Conservation (phyloP, 2,113 vertebrate species). For the Thamnophis sirtalis region DNA sequence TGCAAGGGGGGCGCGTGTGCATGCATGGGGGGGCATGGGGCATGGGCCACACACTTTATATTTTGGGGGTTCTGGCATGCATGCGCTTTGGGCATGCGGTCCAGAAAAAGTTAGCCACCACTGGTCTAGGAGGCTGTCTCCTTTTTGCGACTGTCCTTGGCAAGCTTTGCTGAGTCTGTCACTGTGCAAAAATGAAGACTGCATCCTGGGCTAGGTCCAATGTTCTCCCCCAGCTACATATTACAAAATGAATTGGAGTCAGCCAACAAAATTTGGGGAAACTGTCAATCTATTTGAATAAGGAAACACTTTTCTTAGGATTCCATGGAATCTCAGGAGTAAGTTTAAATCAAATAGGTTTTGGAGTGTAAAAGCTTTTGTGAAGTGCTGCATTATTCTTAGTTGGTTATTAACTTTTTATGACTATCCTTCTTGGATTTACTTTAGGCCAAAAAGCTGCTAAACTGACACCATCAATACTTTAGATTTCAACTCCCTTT, state of each 20-base stretch:
- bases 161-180: background rate
- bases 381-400: background rate
- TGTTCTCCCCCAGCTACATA: background rate
- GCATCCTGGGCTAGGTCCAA: background rate
- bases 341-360: background rate
- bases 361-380: background rate
- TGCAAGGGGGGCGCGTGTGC: too few species aligned
- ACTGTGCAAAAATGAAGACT: background rate
- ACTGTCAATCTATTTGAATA: background rate
- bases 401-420: background rate
- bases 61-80: too few species aligned
- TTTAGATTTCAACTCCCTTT: background rate
- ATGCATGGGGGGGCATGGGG: too few species aligned
- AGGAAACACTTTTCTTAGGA: background rate
- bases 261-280: background rate
- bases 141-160: background rate
- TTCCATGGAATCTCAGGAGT: background rate
- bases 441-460: background rate
- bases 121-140: background rate
- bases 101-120: too few species aligned
- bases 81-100: too few species aligned
- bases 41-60: too few species aligned
- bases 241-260: background rate
- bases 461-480: background rate
- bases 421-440: background rate